Conservation (phyloP, 2,888 invertebrate species). For the Hypercompe scribonia region DNA sequence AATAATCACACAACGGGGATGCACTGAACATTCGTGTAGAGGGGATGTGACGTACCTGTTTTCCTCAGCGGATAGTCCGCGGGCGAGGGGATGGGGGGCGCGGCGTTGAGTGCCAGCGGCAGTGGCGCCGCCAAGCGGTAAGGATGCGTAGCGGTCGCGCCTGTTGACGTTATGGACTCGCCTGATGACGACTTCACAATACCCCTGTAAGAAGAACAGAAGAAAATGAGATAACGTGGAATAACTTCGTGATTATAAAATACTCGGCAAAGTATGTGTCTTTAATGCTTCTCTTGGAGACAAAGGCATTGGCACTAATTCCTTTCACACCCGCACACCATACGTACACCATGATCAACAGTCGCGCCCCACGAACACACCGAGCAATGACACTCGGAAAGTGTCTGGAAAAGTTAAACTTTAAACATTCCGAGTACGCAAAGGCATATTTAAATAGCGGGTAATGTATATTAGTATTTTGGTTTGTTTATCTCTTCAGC, state of each 20-base stretch:
- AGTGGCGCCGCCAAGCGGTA: slow-evolving; percentile 89
- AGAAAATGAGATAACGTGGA: too few relatives aligned
- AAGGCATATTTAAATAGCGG: too few relatives aligned
- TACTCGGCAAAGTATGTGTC: too few relatives aligned
- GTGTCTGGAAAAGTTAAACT: too few relatives aligned
- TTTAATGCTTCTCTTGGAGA: too few relatives aligned
- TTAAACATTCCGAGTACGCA: too few relatives aligned
- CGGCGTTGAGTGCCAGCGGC: slow-evolving; percentile 72
- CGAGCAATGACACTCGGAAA: too few relatives aligned
- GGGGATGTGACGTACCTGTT: slow-evolving; percentile 90
- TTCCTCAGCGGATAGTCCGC: slow-evolving; percentile 96
- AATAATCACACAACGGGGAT: slow-evolving; percentile 35
- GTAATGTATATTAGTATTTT: not conserved
- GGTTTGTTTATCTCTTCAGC: not conserved
- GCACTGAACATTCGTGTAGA: slow-evolving; percentile 20
- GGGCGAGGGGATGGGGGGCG: slow-evolving; percentile 72
- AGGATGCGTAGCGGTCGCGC: slow-evolving; percentile 88
- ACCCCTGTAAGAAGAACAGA: slow-evolving; percentile 75
- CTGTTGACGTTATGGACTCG: slow-evolving; percentile 87
- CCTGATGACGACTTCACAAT: slow-evolving; percentile 89
- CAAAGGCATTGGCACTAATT: too few relatives aligned
- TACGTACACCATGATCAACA: too few relatives aligned
- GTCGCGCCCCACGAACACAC: too few relatives aligned
- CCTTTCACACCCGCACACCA: too few relatives aligned
- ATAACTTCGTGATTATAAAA: not conserved